A percentile compares a stretch with the other conserved stretches of the same genome.
These are phyloP conservation scores for Cephus rjabovi DNA, from an alignment of 2,888 invertebrate species.

Conservation along the genomic window DNA sequence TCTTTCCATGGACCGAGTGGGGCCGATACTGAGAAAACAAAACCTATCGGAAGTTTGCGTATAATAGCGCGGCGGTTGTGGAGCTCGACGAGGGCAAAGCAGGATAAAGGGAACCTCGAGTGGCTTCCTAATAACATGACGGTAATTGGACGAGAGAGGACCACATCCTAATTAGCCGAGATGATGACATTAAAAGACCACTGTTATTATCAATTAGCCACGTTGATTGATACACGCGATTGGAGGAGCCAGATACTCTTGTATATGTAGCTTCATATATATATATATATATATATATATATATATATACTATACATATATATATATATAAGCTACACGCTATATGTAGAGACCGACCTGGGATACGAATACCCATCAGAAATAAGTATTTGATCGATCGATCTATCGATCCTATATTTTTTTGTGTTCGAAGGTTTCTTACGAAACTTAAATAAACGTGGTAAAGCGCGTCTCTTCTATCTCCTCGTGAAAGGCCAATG, in stretches of 20 bases:
- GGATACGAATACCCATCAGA: background rate
- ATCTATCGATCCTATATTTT: background rate
- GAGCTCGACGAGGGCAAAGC: conserved; percentile 23
- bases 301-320: too few species aligned
- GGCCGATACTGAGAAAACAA: conserved; percentile 13
- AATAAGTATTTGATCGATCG: background rate
- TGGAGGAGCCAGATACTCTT: background rate
- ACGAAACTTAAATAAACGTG: background rate
- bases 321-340: background rate
- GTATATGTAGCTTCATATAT: background rate
- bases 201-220: conserved; percentile 58
- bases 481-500: background rate
- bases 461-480: background rate
- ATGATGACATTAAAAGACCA: conserved; percentile 54
- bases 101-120: conserved; percentile 49
- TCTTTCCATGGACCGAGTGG: conserved; percentile 1
- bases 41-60: conserved; percentile 21
- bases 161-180: conserved; percentile 56
- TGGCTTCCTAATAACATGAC: conserved; percentile 54
- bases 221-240: conserved; percentile 47
- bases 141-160: conserved; percentile 54
- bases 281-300: too few species aligned
- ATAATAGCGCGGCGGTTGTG: conserved; percentile 21
- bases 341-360: background rate
- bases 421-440: background rate